Conservation (phyloP, 2,888 invertebrate genomes). For the Bursaphelenchus okinawaensis region DNA sequence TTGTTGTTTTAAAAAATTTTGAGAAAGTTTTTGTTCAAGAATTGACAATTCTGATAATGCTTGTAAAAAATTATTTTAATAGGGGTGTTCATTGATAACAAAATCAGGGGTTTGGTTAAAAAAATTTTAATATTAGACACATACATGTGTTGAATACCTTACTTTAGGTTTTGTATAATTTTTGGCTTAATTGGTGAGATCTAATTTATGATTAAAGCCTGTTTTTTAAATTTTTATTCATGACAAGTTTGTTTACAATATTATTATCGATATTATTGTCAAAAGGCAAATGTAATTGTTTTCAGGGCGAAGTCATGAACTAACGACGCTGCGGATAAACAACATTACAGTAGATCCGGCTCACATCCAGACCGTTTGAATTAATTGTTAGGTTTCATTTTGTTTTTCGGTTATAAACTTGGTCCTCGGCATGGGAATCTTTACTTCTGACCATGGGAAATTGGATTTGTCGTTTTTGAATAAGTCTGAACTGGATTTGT, state of each 20-base stretch:
- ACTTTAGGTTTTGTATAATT: too few species aligned
- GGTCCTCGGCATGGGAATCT: neutral
- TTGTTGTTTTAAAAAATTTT: slow-evolving; percentile 11
- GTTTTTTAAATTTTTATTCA: neutral
- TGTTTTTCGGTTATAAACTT: neutral
- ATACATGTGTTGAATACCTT: too few species aligned
- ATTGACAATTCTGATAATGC: neutral
- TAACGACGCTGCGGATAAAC: slow-evolving; percentile 48
- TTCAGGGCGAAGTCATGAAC: slow-evolving; percentile 47
- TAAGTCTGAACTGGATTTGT: neutral
- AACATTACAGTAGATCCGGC: slow-evolving; percentile 33
- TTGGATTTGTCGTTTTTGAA: neutral
- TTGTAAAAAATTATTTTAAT: slow-evolving; percentile 2
- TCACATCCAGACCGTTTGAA: neutral
- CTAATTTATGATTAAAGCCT: neutral
- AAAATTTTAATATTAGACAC: neutral
- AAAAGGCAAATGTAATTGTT: too few species aligned
- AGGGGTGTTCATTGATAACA: neutral
- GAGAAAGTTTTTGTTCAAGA: slow-evolving; percentile 8
- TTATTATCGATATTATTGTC: neutral
- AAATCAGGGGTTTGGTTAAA: neutral
- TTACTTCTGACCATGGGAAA: neutral
- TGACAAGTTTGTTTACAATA: neutral
- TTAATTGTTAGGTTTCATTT: neutral
- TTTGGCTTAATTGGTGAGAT: too few species aligned